phyloP scores from a whole-genome alignment of 2,797 vertebrate species.

The Malacoctenus gilli region DNA sequence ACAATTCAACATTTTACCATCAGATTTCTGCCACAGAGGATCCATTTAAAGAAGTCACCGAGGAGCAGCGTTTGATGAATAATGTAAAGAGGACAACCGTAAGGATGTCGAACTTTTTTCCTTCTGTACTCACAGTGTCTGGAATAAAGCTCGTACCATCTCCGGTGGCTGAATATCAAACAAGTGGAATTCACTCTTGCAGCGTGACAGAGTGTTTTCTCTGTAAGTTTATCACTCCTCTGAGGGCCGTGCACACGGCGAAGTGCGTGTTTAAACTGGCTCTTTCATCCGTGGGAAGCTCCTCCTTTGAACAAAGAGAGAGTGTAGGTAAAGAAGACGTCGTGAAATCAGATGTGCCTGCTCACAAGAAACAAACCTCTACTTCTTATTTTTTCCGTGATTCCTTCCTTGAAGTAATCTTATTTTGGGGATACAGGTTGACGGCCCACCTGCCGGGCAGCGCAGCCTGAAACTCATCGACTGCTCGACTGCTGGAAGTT shows the following conservation, averaged over 20 bases:
- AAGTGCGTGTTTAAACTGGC: conserved; percentile 41
- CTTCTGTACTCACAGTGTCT: conserved; percentile 27
- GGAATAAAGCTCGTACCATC: conserved; percentile 47
- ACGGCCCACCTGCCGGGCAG: no score
- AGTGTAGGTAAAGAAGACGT: no score
- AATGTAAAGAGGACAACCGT: conserved; percentile 68
- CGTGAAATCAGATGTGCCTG: background rate
- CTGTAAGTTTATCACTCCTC: conserved; percentile 34
- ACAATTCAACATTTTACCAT: conserved; percentile 66
- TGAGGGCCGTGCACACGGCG: conserved; percentile 35
- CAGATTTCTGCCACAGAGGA: conserved; percentile 45
- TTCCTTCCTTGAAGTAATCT: no score
- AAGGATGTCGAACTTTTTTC: conserved; percentile 46
- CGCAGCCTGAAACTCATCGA: no score
- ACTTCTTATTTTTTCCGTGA: no score
- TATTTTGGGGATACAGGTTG: no score
- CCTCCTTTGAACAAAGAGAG: conserved; percentile 2
- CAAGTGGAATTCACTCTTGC: conserved; percentile 45
- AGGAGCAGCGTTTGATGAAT: conserved; percentile 66
- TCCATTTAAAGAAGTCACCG: conserved; percentile 55
- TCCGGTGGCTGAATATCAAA: conserved; percentile 56
- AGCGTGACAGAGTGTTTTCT: conserved; percentile 38
- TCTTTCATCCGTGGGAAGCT: conserved; percentile 31
- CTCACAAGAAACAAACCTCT: background rate
- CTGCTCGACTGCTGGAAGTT: no score